phyloP scores from a whole-genome alignment of 2,797 vertebrate species.

The Enteromius afrohamiltoni region DNA sequence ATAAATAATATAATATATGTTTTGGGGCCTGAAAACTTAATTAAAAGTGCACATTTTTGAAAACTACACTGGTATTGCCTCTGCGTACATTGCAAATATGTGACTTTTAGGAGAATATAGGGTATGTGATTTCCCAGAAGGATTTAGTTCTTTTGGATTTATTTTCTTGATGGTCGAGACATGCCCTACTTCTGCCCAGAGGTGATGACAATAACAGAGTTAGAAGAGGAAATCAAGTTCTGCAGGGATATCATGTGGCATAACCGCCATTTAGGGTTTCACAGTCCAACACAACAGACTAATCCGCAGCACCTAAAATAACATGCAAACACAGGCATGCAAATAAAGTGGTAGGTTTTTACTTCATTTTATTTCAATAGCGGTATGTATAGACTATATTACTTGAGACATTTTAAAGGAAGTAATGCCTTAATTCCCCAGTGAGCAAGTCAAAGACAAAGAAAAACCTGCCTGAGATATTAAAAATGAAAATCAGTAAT shows the following conservation, averaged over 20 bases:
- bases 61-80: neutral
- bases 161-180: neutral
- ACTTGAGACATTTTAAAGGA: neutral
- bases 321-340: neutral
- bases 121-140: neutral
- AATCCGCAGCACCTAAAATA: neutral
- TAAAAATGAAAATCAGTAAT: neutral
- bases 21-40: neutral
- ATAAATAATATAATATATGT: too few species aligned
- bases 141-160: neutral
- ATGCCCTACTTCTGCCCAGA: slow-evolving; percentile 1
- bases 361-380: neutral
- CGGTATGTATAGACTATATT: neutral
- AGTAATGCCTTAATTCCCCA: neutral
- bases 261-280: neutral
- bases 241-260: neutral
- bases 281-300: neutral
- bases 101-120: neutral
- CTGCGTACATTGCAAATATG: neutral
- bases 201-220: slow-evolving; percentile 1
- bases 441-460: neutral
- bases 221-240: neutral
- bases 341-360: neutral
- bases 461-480: neutral
- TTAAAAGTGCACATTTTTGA: neutral